Percentiles rank a stretch among this genome's conserved stretches.
phyloP scores from a whole-genome alignment of 2,888 invertebrate species.

The Helleia helle region DNA sequence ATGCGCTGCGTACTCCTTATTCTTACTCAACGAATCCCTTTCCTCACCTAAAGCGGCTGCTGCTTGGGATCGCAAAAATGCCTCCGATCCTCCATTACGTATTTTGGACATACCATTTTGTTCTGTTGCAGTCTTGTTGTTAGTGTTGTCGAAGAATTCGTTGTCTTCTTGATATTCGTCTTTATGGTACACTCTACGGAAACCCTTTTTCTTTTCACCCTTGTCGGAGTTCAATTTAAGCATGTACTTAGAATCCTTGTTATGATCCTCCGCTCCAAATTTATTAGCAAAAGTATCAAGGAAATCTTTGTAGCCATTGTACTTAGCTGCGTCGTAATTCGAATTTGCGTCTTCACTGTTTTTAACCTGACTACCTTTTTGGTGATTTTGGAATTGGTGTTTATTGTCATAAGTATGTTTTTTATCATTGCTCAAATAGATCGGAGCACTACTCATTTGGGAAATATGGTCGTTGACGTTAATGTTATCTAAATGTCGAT shows the following conservation, averaged over 20 bases:
- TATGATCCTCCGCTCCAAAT: conserved; percentile 42
- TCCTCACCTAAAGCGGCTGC: conserved; percentile 31
- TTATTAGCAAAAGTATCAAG: conserved; percentile 47
- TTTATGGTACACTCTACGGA: conserved; percentile 53
- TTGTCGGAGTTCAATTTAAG: conserved; percentile 39
- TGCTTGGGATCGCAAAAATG: conserved; percentile 34
- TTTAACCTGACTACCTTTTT: too few species aligned
- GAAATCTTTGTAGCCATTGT: conserved; percentile 43
- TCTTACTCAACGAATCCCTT: conserved; percentile 26
- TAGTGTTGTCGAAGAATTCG: conserved; percentile 51
- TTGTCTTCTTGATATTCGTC: conserved; percentile 59
- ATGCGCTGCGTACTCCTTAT: conserved; percentile 27
- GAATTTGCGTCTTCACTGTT: conserved; percentile 26
- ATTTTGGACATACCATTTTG: conserved; percentile 35
- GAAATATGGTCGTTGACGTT: too few species aligned
- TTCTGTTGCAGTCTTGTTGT: conserved; percentile 31
- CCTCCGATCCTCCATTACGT: conserved; percentile 40
- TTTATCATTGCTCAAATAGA: too few species aligned
- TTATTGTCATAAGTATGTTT: too few species aligned
- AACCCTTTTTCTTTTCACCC: conserved; percentile 49
- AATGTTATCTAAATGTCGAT: neutral
- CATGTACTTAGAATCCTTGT: conserved; percentile 34
- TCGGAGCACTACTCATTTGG: too few species aligned
- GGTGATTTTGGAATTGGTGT: too few species aligned
- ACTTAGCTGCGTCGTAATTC: conserved; percentile 28